Evolutionary conservation across 2,797 vertebrate genomes (phyloP).

Genomic region (Gymnoscopelus braueri): DNA sequence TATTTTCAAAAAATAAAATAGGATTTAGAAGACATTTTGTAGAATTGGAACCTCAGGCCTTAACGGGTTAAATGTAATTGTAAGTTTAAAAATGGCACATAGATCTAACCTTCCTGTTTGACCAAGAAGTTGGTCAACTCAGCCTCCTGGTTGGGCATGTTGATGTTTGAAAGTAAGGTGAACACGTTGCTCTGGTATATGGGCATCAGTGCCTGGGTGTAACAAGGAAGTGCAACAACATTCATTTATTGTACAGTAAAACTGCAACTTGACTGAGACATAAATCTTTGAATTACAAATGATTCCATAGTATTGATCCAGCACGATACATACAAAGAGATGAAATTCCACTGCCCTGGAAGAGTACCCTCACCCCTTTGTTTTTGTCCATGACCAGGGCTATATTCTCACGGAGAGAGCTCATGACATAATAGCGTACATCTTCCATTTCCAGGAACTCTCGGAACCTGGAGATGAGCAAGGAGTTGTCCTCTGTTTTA

Average conservation of each 20-base stretch:
- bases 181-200: conserved; percentile 91
- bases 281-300: too few relatives aligned
- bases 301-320: too few relatives aligned
- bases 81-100: background rate
- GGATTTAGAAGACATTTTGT: too few relatives aligned
- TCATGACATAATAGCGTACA: conserved; percentile 90
- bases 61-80: too few relatives aligned
- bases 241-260: background rate
- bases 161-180: conserved; percentile 86
- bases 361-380: conserved; percentile 79
- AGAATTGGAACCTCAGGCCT: too few relatives aligned
- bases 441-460: conserved; percentile 90
- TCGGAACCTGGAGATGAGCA: conserved; percentile 90
- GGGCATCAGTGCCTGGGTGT: conserved; percentile 67
- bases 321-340: too few relatives aligned
- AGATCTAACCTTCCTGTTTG: conserved; percentile 81
- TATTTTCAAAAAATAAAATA: too few relatives aligned
- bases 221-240: background rate
- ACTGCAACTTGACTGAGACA: too few relatives aligned
- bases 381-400: conserved; percentile 78
- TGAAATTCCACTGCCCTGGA: background rate
- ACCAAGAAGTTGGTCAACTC: conserved; percentile 85
- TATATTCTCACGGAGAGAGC: conserved; percentile 70
- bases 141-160: conserved; percentile 81
- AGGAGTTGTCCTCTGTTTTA: conserved; percentile 73